These are phyloP conservation scores for Tadarida brasiliensis DNA, from an alignment of 2,797 vertebrate genomes.

Conservation along the genomic window DNA sequence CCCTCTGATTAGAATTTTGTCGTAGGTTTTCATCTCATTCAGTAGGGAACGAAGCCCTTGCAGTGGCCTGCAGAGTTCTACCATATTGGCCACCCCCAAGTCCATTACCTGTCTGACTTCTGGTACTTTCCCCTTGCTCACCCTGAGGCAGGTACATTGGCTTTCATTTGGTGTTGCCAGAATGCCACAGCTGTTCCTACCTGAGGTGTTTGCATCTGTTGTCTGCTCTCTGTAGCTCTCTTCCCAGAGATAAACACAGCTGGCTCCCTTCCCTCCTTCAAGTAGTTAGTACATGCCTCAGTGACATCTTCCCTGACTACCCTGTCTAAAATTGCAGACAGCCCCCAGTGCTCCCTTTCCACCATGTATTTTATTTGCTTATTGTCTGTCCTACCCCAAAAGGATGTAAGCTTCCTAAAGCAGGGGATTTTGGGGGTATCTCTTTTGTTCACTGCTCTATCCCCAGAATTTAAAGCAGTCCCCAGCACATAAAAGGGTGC, in stretches of 20 bases:
- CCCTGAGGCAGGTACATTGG: background rate
- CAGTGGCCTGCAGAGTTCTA: conserved; percentile 59
- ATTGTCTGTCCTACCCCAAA: background rate
- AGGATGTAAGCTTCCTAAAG: conserved; percentile 8
- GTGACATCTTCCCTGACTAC: background rate
- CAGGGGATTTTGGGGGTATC: background rate
- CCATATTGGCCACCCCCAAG: background rate
- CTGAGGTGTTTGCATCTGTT: background rate
- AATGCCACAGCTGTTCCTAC: background rate
- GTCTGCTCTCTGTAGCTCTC: background rate
- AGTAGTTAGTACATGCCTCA: background rate
- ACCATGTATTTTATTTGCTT: background rate
- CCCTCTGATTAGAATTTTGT: conserved; percentile 50
- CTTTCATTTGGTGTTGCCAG: background rate
- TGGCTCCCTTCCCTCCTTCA: background rate
- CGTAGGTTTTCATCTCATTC: conserved; percentile 60
- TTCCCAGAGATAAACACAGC: background rate
- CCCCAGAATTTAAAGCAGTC: background rate
- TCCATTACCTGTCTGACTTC: background rate
- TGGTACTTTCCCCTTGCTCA: background rate
- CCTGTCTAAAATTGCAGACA: background rate
- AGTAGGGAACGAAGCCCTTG: conserved; percentile 34
- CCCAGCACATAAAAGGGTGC: background rate
- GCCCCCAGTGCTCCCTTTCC: background rate
- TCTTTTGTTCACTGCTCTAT: background rate